Evolutionary conservation across 2,113 vertebrate genomes (phyloP).

Genomic region (Etia nguti): DNA sequence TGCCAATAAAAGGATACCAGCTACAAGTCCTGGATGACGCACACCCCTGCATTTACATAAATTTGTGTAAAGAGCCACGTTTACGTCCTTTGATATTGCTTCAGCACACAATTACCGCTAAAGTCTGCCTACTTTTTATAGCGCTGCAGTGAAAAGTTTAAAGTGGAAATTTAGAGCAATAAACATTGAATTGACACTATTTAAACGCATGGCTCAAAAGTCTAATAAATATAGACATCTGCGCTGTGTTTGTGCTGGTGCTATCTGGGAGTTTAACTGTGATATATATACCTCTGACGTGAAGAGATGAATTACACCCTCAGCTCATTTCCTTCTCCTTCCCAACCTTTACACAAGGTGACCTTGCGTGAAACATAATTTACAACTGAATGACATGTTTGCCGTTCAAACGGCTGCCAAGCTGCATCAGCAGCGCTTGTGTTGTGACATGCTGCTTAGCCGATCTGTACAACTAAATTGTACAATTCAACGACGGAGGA

Average conservation of each 20-base stretch:
- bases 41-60: neutral
- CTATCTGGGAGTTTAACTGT: slow-evolving; percentile 33
- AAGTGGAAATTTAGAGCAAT: neutral
- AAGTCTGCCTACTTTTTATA: neutral
- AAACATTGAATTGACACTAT: neutral
- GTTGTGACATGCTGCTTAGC: slow-evolving; percentile 41
- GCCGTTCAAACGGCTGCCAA: slow-evolving; percentile 32
- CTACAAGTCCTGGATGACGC: neutral
- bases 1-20: neutral
- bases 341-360: slow-evolving; percentile 63
- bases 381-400: slow-evolving; percentile 62
- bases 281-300: slow-evolving; percentile 43
- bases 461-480: slow-evolving; percentile 9
- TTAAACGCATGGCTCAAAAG: neutral
- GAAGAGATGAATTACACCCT: slow-evolving; percentile 53
- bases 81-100: neutral
- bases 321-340: slow-evolving; percentile 48
- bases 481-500: slow-evolving; percentile 17
- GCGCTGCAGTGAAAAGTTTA: neutral
- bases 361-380: slow-evolving; percentile 61
- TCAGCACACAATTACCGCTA: neutral
- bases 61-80: neutral
- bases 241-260: slow-evolving; percentile 5
- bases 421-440: slow-evolving; percentile 16
- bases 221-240: slow-evolving; percentile 42